Evolutionary conservation across 2,113 vertebrate species (phyloP).

Genomic region (Carassius auratus): DNA sequence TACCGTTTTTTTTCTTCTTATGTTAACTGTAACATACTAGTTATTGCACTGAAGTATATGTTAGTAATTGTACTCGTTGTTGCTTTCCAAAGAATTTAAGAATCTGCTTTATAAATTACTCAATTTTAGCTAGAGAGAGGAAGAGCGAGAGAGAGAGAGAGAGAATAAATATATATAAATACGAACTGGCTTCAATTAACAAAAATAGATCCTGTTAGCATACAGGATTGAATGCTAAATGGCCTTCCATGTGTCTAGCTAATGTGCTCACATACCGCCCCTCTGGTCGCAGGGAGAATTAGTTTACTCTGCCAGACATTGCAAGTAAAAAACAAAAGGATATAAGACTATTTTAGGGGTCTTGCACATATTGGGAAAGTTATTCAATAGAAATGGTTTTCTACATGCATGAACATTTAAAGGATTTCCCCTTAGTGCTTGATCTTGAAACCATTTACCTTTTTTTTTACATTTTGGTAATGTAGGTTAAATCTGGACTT

Average conservation of each 20-base stretch:
- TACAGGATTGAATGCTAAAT: not conserved
- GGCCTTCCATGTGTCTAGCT: not conserved
- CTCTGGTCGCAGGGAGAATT: not conserved
- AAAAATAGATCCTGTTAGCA: not conserved
- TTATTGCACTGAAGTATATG: too few species aligned
- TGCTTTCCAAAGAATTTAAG: too few species aligned
- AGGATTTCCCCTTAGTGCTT: not conserved
- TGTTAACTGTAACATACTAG: too few species aligned
- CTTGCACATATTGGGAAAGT: not conserved
- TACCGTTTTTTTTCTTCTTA: too few species aligned
- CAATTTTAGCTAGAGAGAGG: too few species aligned
- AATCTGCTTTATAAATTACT: too few species aligned
- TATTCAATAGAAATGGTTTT: not conserved
- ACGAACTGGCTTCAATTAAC: not conserved
- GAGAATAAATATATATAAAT: not conserved
- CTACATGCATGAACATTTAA: not conserved
- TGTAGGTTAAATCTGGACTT: not conserved
- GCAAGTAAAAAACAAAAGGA: not conserved
- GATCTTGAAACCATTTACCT: not conserved
- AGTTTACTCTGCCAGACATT: too few species aligned
- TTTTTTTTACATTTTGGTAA: not conserved
- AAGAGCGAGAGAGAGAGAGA: not conserved
- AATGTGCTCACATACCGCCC: not conserved
- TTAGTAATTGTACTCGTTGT: too few species aligned
- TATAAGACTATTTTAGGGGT: not conserved